A percentile compares a stretch with the other conserved stretches of the same genome.
Conservation (phyloP, 2,797 vertebrate genomes). For the Schizothorax lantsangensis region DNA sequence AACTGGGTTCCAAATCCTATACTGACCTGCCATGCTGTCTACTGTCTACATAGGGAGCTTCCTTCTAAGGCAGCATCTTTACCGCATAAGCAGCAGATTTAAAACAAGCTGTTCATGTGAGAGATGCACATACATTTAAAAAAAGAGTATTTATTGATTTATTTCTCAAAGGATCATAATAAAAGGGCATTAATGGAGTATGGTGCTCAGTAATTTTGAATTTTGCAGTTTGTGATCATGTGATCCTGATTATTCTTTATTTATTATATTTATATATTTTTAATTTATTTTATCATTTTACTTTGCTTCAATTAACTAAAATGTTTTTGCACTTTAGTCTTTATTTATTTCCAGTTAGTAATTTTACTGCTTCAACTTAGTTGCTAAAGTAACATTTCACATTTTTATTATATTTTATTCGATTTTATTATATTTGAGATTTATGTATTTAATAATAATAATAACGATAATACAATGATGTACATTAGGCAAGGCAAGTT, state of each 20-base stretch:
- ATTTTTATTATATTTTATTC: not conserved
- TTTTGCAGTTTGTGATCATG: no score
- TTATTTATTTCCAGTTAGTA: not conserved
- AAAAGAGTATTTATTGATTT: not conserved
- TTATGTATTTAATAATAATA: not conserved
- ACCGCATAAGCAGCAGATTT: not conserved
- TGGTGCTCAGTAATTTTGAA: not conserved
- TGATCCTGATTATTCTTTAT: not conserved
- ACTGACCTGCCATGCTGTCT: not conserved
- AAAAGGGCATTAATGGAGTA: not conserved
- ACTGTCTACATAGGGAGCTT: not conserved
- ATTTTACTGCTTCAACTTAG: not conserved
- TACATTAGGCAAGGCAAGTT: no score
- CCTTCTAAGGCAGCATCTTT: not conserved
- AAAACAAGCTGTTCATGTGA: not conserved
- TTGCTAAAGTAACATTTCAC: not conserved
- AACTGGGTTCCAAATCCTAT: no score
- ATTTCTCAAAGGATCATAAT: not conserved
- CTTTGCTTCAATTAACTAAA: no score
- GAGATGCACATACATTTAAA: not conserved
- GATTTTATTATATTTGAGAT: no score
- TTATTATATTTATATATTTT: no score
- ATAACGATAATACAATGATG: not conserved
- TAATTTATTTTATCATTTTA: no score
- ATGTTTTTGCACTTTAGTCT: not conserved